phyloP scores from a whole-genome alignment of 1,140 invertebrate genomes.

The Notospermus geniculatus region DNA sequence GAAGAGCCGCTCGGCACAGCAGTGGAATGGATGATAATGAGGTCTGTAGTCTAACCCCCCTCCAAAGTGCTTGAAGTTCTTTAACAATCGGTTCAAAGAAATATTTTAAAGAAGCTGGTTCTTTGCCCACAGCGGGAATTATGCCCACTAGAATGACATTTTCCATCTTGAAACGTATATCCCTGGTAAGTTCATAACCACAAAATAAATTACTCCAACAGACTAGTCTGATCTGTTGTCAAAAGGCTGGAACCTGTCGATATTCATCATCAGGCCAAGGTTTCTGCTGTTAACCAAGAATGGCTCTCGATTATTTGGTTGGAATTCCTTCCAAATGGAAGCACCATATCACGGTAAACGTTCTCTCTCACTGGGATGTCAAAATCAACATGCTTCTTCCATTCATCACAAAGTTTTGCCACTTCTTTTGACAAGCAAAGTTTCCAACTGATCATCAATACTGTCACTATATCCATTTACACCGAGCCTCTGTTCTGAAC shows the following conservation, averaged over 20 bases:
- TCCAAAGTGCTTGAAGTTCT: slow-evolving; percentile 21
- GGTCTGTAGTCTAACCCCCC: slow-evolving; percentile 4
- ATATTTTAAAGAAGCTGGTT: slow-evolving; percentile 14
- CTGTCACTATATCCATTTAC: too few species aligned
- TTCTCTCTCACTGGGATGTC: too few species aligned
- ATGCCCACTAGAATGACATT: slow-evolving; percentile 9
- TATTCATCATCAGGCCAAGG: slow-evolving; percentile 18
- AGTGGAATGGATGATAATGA: not conserved
- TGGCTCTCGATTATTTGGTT: too few species aligned
- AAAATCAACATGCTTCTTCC: not conserved
- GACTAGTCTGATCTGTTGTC: too few species aligned
- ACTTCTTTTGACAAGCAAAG: too few species aligned
- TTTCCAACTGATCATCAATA: too few species aligned
- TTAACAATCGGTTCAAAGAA: slow-evolving; percentile 22
- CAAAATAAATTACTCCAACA: slow-evolving; percentile 20
- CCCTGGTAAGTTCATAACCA: slow-evolving; percentile 14
- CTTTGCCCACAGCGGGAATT: slow-evolving; percentile 20
- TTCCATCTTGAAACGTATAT: slow-evolving; percentile 2
- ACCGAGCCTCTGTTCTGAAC: too few species aligned
- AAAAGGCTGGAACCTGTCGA: slow-evolving; percentile 17
- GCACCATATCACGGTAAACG: slow-evolving; percentile 14
- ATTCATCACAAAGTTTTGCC: not conserved
- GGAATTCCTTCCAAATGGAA: slow-evolving; percentile 23
- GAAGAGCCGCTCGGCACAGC: slow-evolving; percentile 18
- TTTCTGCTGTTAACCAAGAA: not conserved